phyloP scores from a whole-genome alignment of 2,113 vertebrate genomes.

The Megaleporinus macrocephalus region DNA sequence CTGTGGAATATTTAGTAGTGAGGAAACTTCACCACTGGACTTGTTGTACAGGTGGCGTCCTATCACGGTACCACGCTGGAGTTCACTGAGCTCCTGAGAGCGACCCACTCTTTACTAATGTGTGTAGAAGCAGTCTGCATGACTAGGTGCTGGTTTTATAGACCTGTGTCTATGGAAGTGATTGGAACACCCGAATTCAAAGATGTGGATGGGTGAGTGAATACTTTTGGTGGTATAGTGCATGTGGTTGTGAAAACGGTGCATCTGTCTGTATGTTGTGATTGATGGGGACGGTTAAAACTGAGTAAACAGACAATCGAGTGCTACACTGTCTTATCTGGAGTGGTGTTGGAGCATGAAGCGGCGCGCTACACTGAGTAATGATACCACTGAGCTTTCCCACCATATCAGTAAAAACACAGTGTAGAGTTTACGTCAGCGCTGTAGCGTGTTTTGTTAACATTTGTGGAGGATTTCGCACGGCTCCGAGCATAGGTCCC shows the following conservation, averaged over 20 bases:
- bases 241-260: neutral
- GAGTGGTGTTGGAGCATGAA: neutral
- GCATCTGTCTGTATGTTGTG: neutral
- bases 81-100: too few relatives aligned
- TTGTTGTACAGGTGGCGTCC: too few relatives aligned
- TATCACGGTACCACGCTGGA: too few relatives aligned
- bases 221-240: too few relatives aligned
- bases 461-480: neutral
- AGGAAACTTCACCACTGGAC: too few relatives aligned
- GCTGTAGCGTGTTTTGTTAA: neutral
- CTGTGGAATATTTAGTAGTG: too few relatives aligned
- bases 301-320: neutral
- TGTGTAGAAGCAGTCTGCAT: too few relatives aligned
- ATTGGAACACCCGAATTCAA: too few relatives aligned
- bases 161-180: too few relatives aligned
- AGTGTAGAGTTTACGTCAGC: neutral
- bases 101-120: too few relatives aligned
- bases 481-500: neutral
- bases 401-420: neutral
- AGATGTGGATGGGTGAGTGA: too few relatives aligned
- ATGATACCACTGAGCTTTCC: neutral
- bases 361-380: neutral
- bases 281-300: neutral
- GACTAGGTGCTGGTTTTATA: too few relatives aligned
- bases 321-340: neutral